Evolutionary conservation across 2,888 invertebrate species (phyloP), one percentile per base, ranked within the genome.

Genomic region (Drosophila anceps): DNA sequence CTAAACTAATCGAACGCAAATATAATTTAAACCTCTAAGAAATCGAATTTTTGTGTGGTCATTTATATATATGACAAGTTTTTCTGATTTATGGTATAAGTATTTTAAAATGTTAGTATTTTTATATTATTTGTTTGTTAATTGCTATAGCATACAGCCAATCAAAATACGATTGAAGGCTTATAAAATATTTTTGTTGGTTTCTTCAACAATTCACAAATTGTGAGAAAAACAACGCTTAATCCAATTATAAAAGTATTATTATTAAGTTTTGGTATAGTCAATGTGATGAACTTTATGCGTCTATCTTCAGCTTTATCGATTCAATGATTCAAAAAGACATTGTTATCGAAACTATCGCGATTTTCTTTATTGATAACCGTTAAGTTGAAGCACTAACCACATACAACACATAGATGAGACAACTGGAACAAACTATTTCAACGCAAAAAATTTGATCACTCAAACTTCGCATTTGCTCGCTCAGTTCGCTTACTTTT

Each of bases 291-390:
- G n/a, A n/a, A n/a, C n/a, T n/a, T n/a, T n/a, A n/a, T n/a, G n/a
- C n/a, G n/a, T n/a, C n/a, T 27, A 12, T 43, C 8, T 27, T 8
- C 6, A 15, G 24, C 15, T 13, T 46, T 15, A 50, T 50, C 24
- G 53, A 53, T 35, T 3, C 20, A 35, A 5, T 24, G 6, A 39
- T 54, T 39, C n/a, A 29, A 13, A 54, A 29, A 13, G n/a, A 41
- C 0, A 41, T 55, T 27, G 18, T 41, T 41, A 55, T 55, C 39
- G 54, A 29, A 12, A 18, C 7, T 29, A 39, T 55, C 54, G 54
- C 39, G 29, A 54, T 55, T 37, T 54, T 33, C 10, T 50, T 62
- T 62, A 43, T 63, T 62, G 1, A 24, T 29, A 54, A 55, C 31
- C 24, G 31, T 63, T 64, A 50, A 64, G 27, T 70, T n/a, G n/a